Percentiles rank a stretch among this genome's conserved stretches.
Evolutionary conservation across 2,113 vertebrate genomes (phyloP).

Genomic region (Cisticola juncidis): DNA sequence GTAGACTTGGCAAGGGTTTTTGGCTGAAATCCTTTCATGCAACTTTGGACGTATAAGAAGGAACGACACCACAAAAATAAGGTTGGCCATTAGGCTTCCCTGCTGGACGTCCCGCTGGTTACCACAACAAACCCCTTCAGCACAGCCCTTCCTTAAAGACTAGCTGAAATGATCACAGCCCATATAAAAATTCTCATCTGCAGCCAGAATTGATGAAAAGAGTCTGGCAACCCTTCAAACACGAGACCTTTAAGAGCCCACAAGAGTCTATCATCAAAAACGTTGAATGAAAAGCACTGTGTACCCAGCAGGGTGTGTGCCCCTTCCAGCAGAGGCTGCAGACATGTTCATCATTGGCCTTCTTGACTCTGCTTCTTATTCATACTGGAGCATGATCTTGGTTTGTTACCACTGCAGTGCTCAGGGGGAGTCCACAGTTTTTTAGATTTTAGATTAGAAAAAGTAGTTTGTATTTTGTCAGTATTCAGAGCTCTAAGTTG

Average conservation of each 20-base stretch:
- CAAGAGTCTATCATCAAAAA: background rate
- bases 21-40: background rate
- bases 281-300: background rate
- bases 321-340: background rate
- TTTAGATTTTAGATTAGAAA: background rate
- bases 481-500: background rate
- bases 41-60: background rate
- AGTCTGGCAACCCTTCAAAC: background rate
- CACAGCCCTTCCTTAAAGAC: background rate
- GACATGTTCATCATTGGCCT: background rate
- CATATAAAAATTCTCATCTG: background rate
- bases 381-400: background rate
- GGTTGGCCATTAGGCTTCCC: background rate
- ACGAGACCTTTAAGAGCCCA: background rate
- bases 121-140: background rate
- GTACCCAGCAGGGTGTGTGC: background rate
- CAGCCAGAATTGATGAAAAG: background rate
- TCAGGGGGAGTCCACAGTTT: background rate
- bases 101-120: rapidly evolving
- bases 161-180: background rate
- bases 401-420: background rate
- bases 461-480: background rate
- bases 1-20: background rate
- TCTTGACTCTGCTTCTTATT: background rate
- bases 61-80: background rate